A percentile compares a stretch with the other conserved stretches of the same genome.
Conservation (phyloP, 2,113 vertebrate species). For the Callorhinus ursinus region DNA sequence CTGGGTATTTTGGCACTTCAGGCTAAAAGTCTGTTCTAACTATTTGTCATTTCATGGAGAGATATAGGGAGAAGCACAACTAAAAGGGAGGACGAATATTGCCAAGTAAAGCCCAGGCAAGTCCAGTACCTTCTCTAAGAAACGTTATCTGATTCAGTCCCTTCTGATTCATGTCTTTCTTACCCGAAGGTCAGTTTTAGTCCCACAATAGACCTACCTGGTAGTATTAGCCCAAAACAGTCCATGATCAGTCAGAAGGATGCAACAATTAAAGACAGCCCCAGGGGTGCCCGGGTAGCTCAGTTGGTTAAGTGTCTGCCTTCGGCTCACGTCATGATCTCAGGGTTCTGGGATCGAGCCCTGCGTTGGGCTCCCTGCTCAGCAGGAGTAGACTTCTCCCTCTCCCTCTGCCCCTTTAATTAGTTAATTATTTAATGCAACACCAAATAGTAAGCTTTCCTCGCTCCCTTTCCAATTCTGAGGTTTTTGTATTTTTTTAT, state of each 20-base stretch:
- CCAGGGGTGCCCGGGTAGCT: not conserved
- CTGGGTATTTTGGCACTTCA: not conserved
- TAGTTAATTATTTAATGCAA: no score
- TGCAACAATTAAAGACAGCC: not conserved
- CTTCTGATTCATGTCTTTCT: not conserved
- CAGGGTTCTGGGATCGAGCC: no score
- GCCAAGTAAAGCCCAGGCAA: not conserved
- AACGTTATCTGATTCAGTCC: not conserved
- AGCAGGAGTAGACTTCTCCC: no score
- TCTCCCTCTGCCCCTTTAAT: no score
- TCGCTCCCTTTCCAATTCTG: not conserved
- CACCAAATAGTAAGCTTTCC: not conserved
- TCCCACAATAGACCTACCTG: not conserved
- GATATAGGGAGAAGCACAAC: not conserved
- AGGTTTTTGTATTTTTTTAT: not conserved
- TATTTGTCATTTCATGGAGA: constrained; percentile 31
- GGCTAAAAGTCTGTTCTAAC: constrained; percentile 6
- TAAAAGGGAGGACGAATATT: not conserved
- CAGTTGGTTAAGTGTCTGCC: no score
- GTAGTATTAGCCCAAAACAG: not conserved
- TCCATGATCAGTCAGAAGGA: not conserved
- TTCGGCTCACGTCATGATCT: no score
- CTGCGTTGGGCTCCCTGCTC: no score
- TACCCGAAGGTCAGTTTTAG: not conserved
- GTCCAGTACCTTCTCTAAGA: not conserved